phyloP scores from a whole-genome alignment of 2,888 invertebrate species.

The Phengaris arion region DNA sequence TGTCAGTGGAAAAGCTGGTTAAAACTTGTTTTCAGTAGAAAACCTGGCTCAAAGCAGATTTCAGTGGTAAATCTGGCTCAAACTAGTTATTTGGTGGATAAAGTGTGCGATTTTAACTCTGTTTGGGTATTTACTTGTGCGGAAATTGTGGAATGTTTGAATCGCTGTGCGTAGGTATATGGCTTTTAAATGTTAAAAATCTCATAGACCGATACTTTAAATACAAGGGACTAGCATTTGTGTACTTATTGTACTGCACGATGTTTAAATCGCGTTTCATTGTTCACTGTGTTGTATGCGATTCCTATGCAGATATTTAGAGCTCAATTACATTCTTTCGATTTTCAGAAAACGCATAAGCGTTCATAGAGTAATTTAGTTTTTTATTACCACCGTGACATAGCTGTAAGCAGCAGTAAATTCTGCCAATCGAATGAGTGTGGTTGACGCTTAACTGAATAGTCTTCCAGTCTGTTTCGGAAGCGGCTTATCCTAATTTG shows the following conservation, averaged over 20 bases:
- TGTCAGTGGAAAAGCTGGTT: too few relatives aligned
- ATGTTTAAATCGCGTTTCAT: constrained; percentile 50
- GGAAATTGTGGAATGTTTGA: constrained; percentile 61
- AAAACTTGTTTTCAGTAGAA: too few relatives aligned
- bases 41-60: too few relatives aligned
- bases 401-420: too few relatives aligned
- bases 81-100: background rate
- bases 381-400: constrained; percentile 1
- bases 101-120: background rate
- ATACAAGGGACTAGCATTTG: constrained; percentile 69
- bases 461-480: constrained; percentile 69
- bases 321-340: background rate
- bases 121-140: constrained; percentile 2
- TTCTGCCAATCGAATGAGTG: constrained; percentile 31
- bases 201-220: constrained; percentile 65
- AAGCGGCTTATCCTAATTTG: constrained; percentile 48
- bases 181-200: constrained; percentile 66
- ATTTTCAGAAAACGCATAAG: background rate
- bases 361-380: constrained; percentile 9
- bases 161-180: constrained; percentile 69
- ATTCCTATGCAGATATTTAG: constrained; percentile 14
- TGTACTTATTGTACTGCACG: constrained; percentile 55
- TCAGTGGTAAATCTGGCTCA: too few relatives aligned
- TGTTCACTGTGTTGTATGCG: constrained; percentile 33
- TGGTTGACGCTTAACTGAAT: constrained; percentile 46